Percentiles rank a stretch among this genome's conserved stretches.
phyloP scores from a whole-genome alignment of 2,113 vertebrate genomes.

The Odontesthes bonariensis region DNA sequence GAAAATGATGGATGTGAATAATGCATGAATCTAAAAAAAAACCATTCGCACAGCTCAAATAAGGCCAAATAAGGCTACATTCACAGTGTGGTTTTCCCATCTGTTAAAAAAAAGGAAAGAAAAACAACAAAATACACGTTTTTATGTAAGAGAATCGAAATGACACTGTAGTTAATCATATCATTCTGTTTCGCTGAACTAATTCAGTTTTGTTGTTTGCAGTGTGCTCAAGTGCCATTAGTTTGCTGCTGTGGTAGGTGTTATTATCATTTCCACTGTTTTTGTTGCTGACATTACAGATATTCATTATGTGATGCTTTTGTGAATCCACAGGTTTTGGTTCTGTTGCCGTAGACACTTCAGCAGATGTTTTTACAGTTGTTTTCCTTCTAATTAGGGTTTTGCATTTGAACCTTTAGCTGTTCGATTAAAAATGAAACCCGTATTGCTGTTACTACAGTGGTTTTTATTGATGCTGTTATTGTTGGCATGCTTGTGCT shows the following conservation, averaged over 20 bases:
- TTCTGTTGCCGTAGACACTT: neutral
- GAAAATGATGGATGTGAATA: constrained; percentile 34
- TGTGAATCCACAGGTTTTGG: neutral
- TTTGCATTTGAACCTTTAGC: constrained; percentile 2
- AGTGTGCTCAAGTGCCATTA: neutral
- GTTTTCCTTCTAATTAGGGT: neutral
- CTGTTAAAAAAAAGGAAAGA: neutral
- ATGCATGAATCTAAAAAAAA: constrained; percentile 48
- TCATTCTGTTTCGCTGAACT: neutral
- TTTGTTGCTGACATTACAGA: constrained; percentile 10
- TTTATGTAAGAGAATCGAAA: constrained; percentile 5
- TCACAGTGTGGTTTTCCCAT: neutral
- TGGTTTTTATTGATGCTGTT: neutral
- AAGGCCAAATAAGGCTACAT: too few species aligned
- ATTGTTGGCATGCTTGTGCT: neutral
- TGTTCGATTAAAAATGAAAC: neutral
- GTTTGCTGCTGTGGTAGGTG: neutral
- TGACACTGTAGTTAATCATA: neutral
- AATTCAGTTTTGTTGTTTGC: constrained; percentile 29
- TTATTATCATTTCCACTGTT: neutral
- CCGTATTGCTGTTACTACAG: neutral
- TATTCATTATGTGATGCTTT: neutral
- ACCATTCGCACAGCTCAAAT: constrained; percentile 4
- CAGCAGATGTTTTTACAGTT: neutral
- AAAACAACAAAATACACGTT: neutral